Base-by-base conservation (phyloP, 2,888 invertebrate species). In the Pachydiplax longipennis region DNA sequence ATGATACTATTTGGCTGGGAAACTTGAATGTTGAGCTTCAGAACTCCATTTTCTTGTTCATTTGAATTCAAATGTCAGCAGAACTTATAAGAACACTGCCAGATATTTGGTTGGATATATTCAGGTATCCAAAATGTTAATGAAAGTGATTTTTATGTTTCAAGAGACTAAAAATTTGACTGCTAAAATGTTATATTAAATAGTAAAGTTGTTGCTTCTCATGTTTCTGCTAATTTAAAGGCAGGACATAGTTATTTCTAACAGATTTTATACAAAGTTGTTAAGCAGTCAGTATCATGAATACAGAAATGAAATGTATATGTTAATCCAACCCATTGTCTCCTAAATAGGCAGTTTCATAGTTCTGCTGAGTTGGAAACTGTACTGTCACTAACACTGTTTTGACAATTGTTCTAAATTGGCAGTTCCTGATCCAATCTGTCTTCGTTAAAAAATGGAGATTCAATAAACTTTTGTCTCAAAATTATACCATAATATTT, bases 311-410 rank as follows among this genome's bases (percentile, higher is more conserved):
- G 53, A 58, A 37, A 18, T 22, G 58, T 37, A 65, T 87, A 65
- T 87, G 87, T 87, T 87, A 6, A 61, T 61, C 61, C 87, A 61
- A 87, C 58, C 61, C 61, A 37, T 61, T 87, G 61, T 35, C 58
- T 61, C 12, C 3, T 8, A 37, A 35, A 37, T n/a, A 40, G 87
- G n/a, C 61, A 87, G 87, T 65, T 87, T 61, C 87, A 87, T 65
- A 87, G 87, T 37, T 61, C 58, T 87, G 22, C 35, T 87, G 87
- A 37, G 65, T 37, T 65, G 35, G 31, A 61, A 61, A 37, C 37
- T 87, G 87, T 87, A 87, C n/a, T 87, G 37, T 48, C 87, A 87
- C 65, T 87, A 87, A 87, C 87, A 87, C 87, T 87, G 87, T 87
- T 87, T 87, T 65, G 61, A 58, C 65, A 61, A 87, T 87, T 87